Base-by-base conservation (phyloP, 2,888 invertebrate species). In the Neoaliturus tenellus region DNA sequence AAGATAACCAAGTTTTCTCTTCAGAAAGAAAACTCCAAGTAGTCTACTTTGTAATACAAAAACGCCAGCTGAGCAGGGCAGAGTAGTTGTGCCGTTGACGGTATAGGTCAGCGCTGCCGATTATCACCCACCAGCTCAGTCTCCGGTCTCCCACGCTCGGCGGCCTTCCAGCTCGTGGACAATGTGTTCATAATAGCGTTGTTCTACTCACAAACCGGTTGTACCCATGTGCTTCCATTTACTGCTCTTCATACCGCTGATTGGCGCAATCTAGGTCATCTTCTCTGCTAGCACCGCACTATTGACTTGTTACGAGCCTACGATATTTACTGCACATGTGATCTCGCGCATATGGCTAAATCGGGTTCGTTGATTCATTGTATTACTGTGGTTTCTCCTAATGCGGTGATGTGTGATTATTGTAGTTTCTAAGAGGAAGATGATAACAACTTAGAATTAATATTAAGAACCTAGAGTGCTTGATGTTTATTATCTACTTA, bases 231-330 rank as follows among this genome's bases (percentile, higher is more conserved):
- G 62, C 62, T 62, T 62, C n/a, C 62, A 62, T 62, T 62, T 62
- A 62, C 62, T 62, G 62, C 62, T 62, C 62, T 62, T 62, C 62
- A 62, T 62, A 62, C 28, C 20, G 20, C 62, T 62, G 62, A 62
- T 62, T 62, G 62, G 62, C 62, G 62, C 62, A 28, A 62, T 62
- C 62, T 62, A 62, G 62, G 62, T 62, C 62, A 62, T 62, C 62
- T 62, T 62, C 62, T 5, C 31, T 12, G 62, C 62, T 31, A 62
- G 20, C 4, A 14, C 10, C 31, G 62, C 62, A 14, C 28, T 62
- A 62, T 62, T 62, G 62, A 62, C 62, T 62, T 62, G 62, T 62
- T 62, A 62, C 62, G 62, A 62, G 62, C 62, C 62, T 62, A 62
- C 28, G 8, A 28, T 14, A 4, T 4, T 62, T 10, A 31, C 62